Percentiles rank a stretch among this genome's conserved stretches.
These are phyloP conservation scores for Emmelina monodactyla DNA, from an alignment of 2,888 invertebrate species.

Conservation along the genomic window DNA sequence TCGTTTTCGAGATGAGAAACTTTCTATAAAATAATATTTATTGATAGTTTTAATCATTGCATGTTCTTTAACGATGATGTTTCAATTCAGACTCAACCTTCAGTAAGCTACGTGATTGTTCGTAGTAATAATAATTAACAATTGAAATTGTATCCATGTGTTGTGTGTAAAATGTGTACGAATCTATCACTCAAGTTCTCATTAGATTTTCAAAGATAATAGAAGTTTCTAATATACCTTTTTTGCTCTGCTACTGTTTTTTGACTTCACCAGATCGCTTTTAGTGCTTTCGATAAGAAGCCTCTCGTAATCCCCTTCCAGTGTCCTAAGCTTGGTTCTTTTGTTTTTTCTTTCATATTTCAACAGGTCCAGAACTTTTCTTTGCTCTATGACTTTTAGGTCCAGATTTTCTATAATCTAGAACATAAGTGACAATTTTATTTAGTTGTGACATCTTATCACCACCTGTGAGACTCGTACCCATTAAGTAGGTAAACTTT, in stretches of 20 bases:
- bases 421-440: constrained; percentile 8
- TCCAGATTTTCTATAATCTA: constrained; percentile 67
- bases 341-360: constrained; percentile 73
- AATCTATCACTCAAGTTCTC: no score
- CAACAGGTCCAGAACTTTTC: constrained; percentile 77
- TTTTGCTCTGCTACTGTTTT: constrained; percentile 64
- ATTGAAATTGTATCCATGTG: no score
- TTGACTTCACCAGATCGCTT: constrained; percentile 52
- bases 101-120: no score
- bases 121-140: no score
- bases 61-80: no score
- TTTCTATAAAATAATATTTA: constrained; percentile 48
- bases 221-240: constrained; percentile 55
- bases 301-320: constrained; percentile 70
- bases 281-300: constrained; percentile 67
- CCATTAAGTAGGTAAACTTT: no score
- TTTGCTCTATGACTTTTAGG: constrained; percentile 73
- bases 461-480: no score
- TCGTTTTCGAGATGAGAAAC: constrained; percentile 79
- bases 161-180: no score
- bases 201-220: not conserved
- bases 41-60: no score
- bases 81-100: no score
- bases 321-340: constrained; percentile 60
- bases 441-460: no score